Conservation (phyloP, 2,888 invertebrate species). For the Caenorhabditis plicata region DNA sequence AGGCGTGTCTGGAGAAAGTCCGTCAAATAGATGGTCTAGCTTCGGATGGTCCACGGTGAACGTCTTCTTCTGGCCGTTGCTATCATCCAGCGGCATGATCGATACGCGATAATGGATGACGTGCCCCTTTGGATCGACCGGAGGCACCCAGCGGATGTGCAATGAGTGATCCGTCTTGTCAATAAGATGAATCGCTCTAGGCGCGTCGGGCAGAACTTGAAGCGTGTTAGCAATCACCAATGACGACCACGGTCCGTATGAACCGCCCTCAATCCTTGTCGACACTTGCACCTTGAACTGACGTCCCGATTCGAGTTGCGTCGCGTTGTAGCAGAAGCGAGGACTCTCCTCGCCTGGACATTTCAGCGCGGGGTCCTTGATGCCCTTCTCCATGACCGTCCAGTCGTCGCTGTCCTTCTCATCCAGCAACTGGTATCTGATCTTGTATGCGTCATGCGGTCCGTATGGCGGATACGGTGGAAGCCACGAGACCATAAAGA, state of each 20-base stretch:
- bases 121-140: constrained; percentile 54
- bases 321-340: constrained; percentile 64
- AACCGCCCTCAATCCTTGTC: constrained; percentile 61
- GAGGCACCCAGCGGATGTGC: constrained; percentile 63
- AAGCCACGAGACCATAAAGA: constrained; percentile 65
- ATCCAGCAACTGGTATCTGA: constrained; percentile 60
- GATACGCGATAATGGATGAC: constrained; percentile 63
- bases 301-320: constrained; percentile 61
- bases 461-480: constrained; percentile 66
- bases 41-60: constrained; percentile 59
- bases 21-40: constrained; percentile 57
- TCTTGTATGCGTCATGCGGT: constrained; percentile 64
- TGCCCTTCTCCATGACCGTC: constrained; percentile 53
- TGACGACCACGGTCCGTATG: constrained; percentile 62
- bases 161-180: constrained; percentile 63
- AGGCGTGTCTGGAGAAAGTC: constrained; percentile 62
- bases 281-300: constrained; percentile 62
- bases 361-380: constrained; percentile 53
- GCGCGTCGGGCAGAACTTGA: constrained; percentile 64
- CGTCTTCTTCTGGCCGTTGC: constrained; percentile 47
- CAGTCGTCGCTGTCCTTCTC: constrained; percentile 57
- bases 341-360: constrained; percentile 61
- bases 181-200: constrained; percentile 60
- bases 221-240: constrained; percentile 64
- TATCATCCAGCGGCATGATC: constrained; percentile 55